These are phyloP conservation scores for Brachynemurus nebulosus DNA, from an alignment of 2,888 invertebrate genomes.

Conservation along the genomic window DNA sequence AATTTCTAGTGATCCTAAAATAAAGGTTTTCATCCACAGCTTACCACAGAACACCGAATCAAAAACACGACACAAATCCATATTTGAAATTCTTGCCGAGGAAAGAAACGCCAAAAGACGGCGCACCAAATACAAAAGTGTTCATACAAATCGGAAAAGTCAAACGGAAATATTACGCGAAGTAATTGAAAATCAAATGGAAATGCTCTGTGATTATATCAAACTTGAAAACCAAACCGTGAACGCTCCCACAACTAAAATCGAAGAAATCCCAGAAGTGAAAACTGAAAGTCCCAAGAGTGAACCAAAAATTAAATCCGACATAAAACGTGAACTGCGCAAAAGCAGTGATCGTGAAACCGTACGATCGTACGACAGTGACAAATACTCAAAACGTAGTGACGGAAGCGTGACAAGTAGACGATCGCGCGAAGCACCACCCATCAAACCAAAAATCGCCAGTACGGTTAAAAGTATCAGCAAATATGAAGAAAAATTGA, in stretches of 20 bases:
- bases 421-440: neutral
- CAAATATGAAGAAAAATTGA: neutral
- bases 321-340: neutral
- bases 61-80: neutral
- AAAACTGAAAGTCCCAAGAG: neutral
- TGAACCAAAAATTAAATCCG: neutral
- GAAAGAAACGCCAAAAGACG: constrained; percentile 46
- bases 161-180: constrained; percentile 43
- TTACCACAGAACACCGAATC: neutral
- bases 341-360: constrained; percentile 1
- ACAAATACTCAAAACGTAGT: constrained; percentile 2
- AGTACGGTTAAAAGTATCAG: neutral
- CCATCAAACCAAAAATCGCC: neutral
- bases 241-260: neutral
- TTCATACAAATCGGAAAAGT: constrained; percentile 39
- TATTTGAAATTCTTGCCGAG: constrained; percentile 34
- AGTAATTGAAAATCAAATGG: constrained; percentile 42
- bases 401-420: neutral
- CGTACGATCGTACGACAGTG: neutral
- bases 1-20: no score
- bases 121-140: constrained; percentile 39
- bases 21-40: no score
- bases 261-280: neutral
- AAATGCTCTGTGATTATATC: constrained; percentile 13
- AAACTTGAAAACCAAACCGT: neutral